phyloP scores from a whole-genome alignment of 2,888 invertebrate genomes.

The Eristalis pertinax region DNA sequence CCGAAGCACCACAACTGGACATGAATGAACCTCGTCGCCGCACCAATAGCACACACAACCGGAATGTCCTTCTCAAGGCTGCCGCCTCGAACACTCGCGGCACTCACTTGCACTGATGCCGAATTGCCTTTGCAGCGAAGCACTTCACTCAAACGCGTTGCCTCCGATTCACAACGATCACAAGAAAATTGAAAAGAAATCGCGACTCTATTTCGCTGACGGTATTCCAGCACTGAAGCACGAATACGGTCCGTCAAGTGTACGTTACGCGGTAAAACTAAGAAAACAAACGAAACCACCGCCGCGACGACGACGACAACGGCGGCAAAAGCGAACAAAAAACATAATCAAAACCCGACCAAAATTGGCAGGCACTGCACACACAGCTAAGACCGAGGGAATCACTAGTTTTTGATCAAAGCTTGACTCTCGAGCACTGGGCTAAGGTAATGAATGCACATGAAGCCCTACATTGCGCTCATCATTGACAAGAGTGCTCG shows the following conservation, averaged over 20 bases:
- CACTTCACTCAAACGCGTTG: conserved; percentile 22
- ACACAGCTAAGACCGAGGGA: conserved; percentile 47
- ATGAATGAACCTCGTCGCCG: conserved; percentile 17
- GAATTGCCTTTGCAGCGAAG: not conserved
- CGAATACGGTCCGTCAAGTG: conserved; percentile 52
- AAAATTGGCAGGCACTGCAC: conserved; percentile 61
- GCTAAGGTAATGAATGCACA: conserved; percentile 71
- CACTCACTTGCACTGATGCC: conserved; percentile 3
- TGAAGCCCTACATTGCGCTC: conserved; percentile 69
- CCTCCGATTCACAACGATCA: conserved; percentile 48
- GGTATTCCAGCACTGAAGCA: conserved; percentile 64
- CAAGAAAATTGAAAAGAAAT: conserved; percentile 40
- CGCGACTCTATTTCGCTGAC: conserved; percentile 62
- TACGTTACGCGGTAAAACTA: conserved; percentile 43
- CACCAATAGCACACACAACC: conserved; percentile 26
- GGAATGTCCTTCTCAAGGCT: conserved; percentile 54
- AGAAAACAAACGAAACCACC: conserved; percentile 16
- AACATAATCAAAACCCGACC: conserved; percentile 36
- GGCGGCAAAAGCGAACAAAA: conserved; percentile 10
- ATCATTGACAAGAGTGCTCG: conserved; percentile 48
- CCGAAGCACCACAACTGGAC: conserved; percentile 25
- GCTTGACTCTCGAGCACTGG: conserved; percentile 41
- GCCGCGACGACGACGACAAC: not conserved
- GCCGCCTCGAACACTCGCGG: conserved; percentile 1
- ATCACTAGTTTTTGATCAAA: conserved; percentile 59